A percentile compares a stretch with the other conserved stretches of the same genome.
phyloP scores from a whole-genome alignment of 2,888 invertebrate species.

The Microplitis manilae region DNA sequence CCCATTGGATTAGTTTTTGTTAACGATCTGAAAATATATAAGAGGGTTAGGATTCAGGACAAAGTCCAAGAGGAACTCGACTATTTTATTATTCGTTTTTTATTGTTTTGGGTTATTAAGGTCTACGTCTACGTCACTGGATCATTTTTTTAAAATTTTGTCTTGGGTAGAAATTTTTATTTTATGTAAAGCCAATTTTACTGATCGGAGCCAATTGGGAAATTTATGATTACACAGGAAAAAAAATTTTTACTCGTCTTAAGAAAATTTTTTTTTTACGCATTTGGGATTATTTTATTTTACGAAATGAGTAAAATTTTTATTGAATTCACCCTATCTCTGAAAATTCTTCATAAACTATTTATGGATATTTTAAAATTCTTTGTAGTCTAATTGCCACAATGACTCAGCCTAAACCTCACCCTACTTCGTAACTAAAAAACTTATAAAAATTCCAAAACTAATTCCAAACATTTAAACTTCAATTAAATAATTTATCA shows the following conservation, averaged over 20 bases:
- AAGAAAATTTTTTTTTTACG: no score
- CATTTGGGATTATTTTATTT: no score
- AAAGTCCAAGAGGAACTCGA: neutral
- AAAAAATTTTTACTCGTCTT: no score
- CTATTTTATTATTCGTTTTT: neutral
- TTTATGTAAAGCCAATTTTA: no score
- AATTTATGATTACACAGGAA: no score
- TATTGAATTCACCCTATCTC: neutral
- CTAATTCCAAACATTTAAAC: neutral
- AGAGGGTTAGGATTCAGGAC: neutral
- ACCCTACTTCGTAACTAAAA: neutral
- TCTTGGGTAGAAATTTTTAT: no score
- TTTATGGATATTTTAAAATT: neutral
- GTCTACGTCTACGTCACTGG: neutral
- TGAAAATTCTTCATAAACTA: neutral
- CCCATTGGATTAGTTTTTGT: constrained; percentile 27
- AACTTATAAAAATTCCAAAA: neutral
- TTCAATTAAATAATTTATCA: no score
- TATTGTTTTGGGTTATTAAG: neutral
- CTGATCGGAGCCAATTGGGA: no score
- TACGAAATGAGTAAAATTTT: neutral
- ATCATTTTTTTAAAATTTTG: no score
- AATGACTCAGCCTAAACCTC: neutral
- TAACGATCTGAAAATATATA: neutral
- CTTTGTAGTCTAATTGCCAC: neutral